Percentiles rank a stretch among this genome's conserved stretches.
phyloP scores from a whole-genome alignment of 2,797 vertebrate species.

The Rhinichthys osculus region DNA sequence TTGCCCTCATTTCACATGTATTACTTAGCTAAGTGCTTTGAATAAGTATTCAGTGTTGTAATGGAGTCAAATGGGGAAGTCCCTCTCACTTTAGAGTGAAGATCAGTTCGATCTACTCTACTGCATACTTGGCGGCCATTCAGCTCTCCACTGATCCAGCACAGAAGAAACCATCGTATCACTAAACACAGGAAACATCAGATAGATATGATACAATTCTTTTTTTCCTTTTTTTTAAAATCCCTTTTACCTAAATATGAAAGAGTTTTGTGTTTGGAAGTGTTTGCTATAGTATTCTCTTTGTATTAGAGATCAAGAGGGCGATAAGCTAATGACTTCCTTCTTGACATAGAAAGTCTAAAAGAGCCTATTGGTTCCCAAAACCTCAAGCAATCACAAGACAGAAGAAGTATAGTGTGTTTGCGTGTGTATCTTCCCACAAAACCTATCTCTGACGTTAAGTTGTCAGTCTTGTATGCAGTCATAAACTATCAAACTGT shows the following conservation, averaged over 20 bases:
- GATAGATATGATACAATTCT: not conserved
- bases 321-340: constrained; percentile 17
- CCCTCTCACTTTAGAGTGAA: constrained; percentile 48
- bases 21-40: constrained; percentile 30
- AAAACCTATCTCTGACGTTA: constrained; percentile 32
- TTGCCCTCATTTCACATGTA: not conserved
- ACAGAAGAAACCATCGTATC: constrained; percentile 1
- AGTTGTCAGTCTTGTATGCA: not conserved
- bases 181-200: constrained; percentile 34
- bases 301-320: constrained; percentile 9
- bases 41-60: constrained; percentile 36
- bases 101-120: constrained; percentile 55
- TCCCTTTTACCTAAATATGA: not conserved
- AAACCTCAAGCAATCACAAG: constrained; percentile 50
- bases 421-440: constrained; percentile 28
- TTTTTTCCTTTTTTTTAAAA: not conserved
- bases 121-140: not conserved
- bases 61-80: constrained; percentile 48
- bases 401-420: constrained; percentile 16
- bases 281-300: constrained; percentile 17
- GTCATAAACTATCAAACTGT: not conserved
- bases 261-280: constrained; percentile 16
- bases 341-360: constrained; percentile 23
- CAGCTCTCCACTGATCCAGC: constrained; percentile 26
- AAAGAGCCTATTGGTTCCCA: constrained; percentile 32